Percentiles rank a stretch among this genome's conserved stretches.
Evolutionary conservation across 92 coral and sea anemone species (phyloP).

Genomic region (Palythoa grandiflora): DNA sequence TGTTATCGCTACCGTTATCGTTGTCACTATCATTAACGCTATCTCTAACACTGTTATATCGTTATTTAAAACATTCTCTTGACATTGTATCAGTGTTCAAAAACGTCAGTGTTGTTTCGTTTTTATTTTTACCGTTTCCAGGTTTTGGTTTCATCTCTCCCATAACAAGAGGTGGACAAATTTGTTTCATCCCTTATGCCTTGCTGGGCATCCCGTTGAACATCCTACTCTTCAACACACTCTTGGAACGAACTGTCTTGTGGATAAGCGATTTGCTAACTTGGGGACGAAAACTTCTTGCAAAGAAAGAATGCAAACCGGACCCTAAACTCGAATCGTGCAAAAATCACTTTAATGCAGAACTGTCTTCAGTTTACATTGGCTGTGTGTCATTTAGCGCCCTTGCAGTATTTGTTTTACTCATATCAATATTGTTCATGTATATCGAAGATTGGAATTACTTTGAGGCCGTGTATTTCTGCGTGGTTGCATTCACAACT

Average conservation of each 20-base stretch:
- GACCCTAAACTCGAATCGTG: neutral
- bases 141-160: conserved; percentile 73
- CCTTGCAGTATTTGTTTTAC: conserved; percentile 4
- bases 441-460: conserved; percentile 62
- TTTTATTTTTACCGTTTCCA: conserved; percentile 5
- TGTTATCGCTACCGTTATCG: neutral
- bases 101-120: neutral
- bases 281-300: conserved; percentile 11
- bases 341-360: conserved; percentile 15
- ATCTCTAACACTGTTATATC: neutral
- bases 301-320: conserved; percentile 23
- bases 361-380: conserved; percentile 39
- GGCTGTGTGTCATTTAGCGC: conserved; percentile 49
- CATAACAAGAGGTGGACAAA: conserved; percentile 61
- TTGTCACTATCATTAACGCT: neutral
- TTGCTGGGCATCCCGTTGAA: conserved; percentile 70
- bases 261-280: conserved; percentile 41
- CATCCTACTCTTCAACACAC: conserved; percentile 68
- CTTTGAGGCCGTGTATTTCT: conserved; percentile 69
- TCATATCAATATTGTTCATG: conserved; percentile 57
- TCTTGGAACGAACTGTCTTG: conserved; percentile 60
- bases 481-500: conserved; percentile 69
- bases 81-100: neutral
- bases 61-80: neutral
- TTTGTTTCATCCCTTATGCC: conserved; percentile 68